These are phyloP conservation scores for Drosophila melanogaster DNA, from an alignment of 1,140 invertebrate species.

Conservation along the genomic window Release_6_plus_ISO1_MT NT_033777.3:6580501-6581000, in stretches of 20 bases:
- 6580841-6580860: too few relatives aligned
- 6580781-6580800: too few relatives aligned
- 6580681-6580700: constrained; percentile 14
- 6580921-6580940: constrained; percentile 2
- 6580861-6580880: too few relatives aligned
- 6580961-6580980: too few relatives aligned
- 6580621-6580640: constrained; percentile 58
- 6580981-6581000: background rate
- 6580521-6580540: constrained; percentile 79
- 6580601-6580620: constrained; percentile 54
- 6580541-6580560: constrained; percentile 82
- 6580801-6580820: too few relatives aligned
- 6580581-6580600: constrained; percentile 26
- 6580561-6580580: constrained; percentile 54
- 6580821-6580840: background rate
- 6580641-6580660: constrained; percentile 48
- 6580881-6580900: too few relatives aligned
- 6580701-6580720: constrained; percentile 31
- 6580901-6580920: background rate
- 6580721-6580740: background rate
- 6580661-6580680: constrained; percentile 1
- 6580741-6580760: background rate
- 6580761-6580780: background rate
- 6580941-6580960: too few relatives aligned
- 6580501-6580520: constrained; percentile 75